Evolutionary conservation across 2,797 vertebrate genomes (phyloP).

Genomic region (Potorous gilbertii): DNA sequence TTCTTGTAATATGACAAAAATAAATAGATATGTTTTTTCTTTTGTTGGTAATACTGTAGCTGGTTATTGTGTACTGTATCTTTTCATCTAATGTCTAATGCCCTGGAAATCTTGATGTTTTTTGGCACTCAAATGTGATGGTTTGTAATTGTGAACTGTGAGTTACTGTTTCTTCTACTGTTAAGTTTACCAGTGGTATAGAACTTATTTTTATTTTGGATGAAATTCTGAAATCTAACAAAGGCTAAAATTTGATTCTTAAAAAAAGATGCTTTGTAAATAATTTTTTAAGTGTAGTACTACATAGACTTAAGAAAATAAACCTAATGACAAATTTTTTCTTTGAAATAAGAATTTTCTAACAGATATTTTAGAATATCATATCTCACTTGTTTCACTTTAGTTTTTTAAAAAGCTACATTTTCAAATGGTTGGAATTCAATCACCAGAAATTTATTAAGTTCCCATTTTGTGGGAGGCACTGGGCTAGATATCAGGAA

Average conservation of each 20-base stretch:
- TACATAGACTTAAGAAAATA: constrained; percentile 34
- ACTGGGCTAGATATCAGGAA: neutral
- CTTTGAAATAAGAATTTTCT: constrained; percentile 44
- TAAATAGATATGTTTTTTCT: rapidly evolving
- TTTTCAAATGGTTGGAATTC: neutral
- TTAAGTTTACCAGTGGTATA: constrained; percentile 39
- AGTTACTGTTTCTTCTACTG: constrained; percentile 25
- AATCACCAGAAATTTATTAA: neutral
- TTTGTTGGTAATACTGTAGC: neutral
- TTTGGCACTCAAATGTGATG: constrained; percentile 49
- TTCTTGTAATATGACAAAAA: constrained; percentile 36
- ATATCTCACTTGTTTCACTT: neutral
- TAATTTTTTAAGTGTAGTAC: constrained; percentile 43
- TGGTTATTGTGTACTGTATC: neutral
- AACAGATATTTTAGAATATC: constrained; percentile 11
- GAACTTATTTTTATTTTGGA: constrained; percentile 21
- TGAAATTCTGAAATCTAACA: constrained; percentile 39
- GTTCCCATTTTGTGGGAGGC: neutral
- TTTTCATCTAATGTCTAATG: neutral
- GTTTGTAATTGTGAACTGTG: constrained; percentile 46
- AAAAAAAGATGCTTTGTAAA: neutral
- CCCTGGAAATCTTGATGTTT: constrained; percentile 51
- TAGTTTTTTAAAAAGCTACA: neutral
- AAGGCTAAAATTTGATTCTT: constrained; percentile 14
- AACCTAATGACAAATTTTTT: constrained; percentile 50